Conservation (phyloP, 2,797 vertebrate species). For the Cygnus olor region DNA sequence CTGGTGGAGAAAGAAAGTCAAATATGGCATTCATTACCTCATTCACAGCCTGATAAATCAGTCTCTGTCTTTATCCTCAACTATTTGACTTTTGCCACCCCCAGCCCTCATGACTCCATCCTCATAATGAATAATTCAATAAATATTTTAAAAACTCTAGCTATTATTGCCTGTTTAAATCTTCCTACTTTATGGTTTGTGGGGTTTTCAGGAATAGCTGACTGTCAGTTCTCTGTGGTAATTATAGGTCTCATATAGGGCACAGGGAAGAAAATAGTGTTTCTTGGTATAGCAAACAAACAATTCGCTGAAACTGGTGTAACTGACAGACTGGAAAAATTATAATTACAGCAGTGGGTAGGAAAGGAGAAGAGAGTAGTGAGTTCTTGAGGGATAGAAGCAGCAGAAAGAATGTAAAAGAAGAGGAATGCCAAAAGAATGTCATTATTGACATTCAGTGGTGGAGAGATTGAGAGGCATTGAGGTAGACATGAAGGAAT, state of each 20-base stretch:
- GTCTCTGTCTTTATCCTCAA: neutral
- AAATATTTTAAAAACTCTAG: neutral
- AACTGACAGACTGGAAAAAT: neutral
- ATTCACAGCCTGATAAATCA: neutral
- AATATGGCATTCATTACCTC: neutral
- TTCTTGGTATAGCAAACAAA: neutral
- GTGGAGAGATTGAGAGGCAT: neutral
- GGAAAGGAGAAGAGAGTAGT: neutral
- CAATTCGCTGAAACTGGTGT: neutral
- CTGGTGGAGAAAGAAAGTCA: neutral
- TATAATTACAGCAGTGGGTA: neutral
- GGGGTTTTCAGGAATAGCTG: neutral
- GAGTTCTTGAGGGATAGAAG: neutral
- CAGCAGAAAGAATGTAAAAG: neutral
- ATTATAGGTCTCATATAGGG: neutral
- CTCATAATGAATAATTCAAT: constrained; percentile 14
- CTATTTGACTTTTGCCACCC: constrained; percentile 14
- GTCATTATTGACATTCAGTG: neutral
- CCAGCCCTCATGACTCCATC: neutral
- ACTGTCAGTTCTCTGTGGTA: neutral
- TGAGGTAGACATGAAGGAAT: neutral
- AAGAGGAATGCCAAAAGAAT: neutral
- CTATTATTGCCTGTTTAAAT: neutral
- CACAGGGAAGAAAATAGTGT: neutral
- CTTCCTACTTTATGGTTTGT: neutral